Conservation (phyloP, 2,888 invertebrate species). For the Orthonevra nobilis region DNA sequence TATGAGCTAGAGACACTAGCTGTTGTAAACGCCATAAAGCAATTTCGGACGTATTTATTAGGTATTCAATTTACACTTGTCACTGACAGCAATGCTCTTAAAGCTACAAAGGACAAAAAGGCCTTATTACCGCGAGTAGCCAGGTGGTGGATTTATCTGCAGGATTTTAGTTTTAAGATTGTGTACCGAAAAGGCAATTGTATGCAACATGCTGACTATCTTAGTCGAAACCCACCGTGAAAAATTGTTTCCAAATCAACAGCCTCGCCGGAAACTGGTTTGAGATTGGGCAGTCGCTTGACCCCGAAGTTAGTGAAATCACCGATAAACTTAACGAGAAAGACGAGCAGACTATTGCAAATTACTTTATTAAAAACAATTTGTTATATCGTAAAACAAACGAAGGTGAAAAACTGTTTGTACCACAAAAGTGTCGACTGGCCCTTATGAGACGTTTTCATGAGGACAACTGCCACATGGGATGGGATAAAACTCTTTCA, state of each 20-base stretch:
- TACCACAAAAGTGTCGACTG: constrained; percentile 20
- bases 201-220: constrained; percentile 35
- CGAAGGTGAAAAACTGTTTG: constrained; percentile 9
- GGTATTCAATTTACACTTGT: constrained; percentile 13
- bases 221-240: constrained; percentile 30
- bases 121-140: constrained; percentile 30
- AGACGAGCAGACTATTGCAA: neutral
- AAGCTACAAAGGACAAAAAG: constrained; percentile 22
- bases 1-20: constrained; percentile 18
- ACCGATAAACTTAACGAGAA: constrained; percentile 1
- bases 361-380: constrained; percentile 1
- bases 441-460: constrained; percentile 34
- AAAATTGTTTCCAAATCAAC: constrained; percentile 11
- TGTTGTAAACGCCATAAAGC: constrained; percentile 18
- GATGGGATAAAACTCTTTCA: constrained; percentile 54
- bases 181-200: constrained; percentile 25
- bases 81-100: constrained; percentile 23
- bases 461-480: constrained; percentile 63
- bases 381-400: constrained; percentile 3
- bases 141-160: constrained; percentile 48
- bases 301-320: constrained; percentile 3
- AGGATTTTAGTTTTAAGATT: constrained; percentile 39
- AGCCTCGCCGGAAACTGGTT: constrained; percentile 23
- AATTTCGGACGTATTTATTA: constrained; percentile 5
- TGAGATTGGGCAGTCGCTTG: neutral